Evolutionary conservation across 2,797 vertebrate species (phyloP), one percentile per base, ranked within the genome.

Genomic region (Sphenodon punctatus): DNA sequence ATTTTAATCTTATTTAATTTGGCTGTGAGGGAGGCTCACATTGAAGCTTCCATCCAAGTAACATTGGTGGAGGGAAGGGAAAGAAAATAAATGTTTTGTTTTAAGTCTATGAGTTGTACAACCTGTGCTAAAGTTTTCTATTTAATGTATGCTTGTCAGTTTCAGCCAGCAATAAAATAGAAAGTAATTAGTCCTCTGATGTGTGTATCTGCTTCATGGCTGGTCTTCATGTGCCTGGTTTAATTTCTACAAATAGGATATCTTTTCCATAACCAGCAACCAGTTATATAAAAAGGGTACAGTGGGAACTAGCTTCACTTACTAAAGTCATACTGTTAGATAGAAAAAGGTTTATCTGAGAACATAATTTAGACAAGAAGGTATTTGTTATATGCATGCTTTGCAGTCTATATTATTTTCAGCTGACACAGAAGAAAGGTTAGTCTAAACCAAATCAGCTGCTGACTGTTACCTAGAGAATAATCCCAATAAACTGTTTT

Each of bases 321-420:
- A 80, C 58, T 87, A 53, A 89, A 84, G 17, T 9, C 2, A 2
- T 80, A 84, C 73, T 66, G 27, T 88, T 71, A 89, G 72, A 91
- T 91, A 79, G 64, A 63, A 87, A 77, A 41, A 78, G 39, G 59
- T 75, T 86, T 85, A 90, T 84, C 39, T 80, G 56, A 89, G 20
- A 83, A 82, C 60, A 51, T 86, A 82, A 85, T 90, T 90, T 93
- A 67, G 75, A 72, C 78, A 70, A 78, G 49, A 78, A 86, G 78
- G n/a, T 55, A 72, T 30, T 88, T 80, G 64, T 67, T 84, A 78
- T 10, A 61, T 43, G 65, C 3, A 4, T 83, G 12, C 6, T 61
- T 90, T 76, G 49, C 23, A 75, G 22, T 56, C 38, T 46, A 5
- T 58, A 30, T 80, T 67, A 64, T 75, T 86, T 76, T 85, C 64